Conservation (phyloP, 2,797 vertebrate species). For the Eospalax fontanierii region DNA sequence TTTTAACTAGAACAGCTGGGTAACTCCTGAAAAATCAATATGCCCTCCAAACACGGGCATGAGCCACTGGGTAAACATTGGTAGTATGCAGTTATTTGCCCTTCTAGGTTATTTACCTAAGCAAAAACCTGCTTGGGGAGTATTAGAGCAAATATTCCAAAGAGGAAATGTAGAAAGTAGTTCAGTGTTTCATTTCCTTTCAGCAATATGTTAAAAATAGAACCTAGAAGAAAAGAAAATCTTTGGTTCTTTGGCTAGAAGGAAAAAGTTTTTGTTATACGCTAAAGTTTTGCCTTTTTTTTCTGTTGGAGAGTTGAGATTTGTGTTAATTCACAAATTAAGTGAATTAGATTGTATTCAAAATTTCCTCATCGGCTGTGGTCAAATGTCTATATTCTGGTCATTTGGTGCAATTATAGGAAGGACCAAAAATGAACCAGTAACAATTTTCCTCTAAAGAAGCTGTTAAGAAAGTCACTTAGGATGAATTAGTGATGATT, state of each 20-base stretch:
- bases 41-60: background rate
- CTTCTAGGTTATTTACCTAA: slow-evolving; percentile 64
- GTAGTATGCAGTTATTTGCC: slow-evolving; percentile 54
- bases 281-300: slow-evolving; percentile 27
- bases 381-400: background rate
- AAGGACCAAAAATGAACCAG: slow-evolving; percentile 51
- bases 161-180: slow-evolving; percentile 34
- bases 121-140: slow-evolving; percentile 65
- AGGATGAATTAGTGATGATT: background rate
- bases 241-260: background rate
- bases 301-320: slow-evolving; percentile 13
- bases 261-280: background rate
- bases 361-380: background rate
- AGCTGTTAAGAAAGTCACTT: slow-evolving; percentile 33
- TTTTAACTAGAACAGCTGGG: slow-evolving; percentile 57
- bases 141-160: slow-evolving; percentile 73
- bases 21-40: slow-evolving; percentile 83
- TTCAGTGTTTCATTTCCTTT: slow-evolving; percentile 40
- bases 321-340: slow-evolving; percentile 57
- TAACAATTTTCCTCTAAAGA: slow-evolving; percentile 20
- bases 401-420: slow-evolving; percentile 53
- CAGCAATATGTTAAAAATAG: background rate
- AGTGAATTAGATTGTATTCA: slow-evolving; percentile 52
- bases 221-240: slow-evolving; percentile 14
- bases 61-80: slow-evolving; percentile 73